These are phyloP conservation scores for Eremophila alpestris DNA, from an alignment of 2,797 vertebrate species.

Conservation along the genomic window DNA sequence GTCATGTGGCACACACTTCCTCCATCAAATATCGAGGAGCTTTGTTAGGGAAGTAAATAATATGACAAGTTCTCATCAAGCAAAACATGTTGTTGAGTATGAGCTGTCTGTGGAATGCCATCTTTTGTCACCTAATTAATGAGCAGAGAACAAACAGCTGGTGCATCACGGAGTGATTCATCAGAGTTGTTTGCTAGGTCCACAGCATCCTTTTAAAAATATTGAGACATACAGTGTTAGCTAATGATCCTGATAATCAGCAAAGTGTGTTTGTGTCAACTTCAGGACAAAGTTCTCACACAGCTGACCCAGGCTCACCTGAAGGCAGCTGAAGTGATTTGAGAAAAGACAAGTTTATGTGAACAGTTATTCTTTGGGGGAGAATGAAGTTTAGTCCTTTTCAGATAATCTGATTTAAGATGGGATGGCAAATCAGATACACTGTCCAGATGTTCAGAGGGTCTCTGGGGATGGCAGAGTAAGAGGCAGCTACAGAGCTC, in stretches of 20 bases:
- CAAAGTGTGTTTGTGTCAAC: neutral
- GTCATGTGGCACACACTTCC: rapidly evolving
- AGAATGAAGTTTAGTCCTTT: neutral
- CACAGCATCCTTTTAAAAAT: neutral
- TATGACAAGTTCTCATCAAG: neutral
- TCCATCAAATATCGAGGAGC: neutral
- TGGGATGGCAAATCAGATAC: neutral
- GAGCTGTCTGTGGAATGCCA: neutral
- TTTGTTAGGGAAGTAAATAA: neutral
- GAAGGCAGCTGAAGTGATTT: neutral
- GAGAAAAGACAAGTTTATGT: neutral
- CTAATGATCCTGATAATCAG: neutral
- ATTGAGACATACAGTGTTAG: neutral
- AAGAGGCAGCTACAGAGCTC: neutral
- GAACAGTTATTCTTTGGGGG: neutral
- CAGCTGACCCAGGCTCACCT: neutral
- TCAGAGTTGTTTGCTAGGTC: neutral
- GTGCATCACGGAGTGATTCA: neutral
- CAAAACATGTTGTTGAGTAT: rapidly evolving
- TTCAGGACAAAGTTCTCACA: neutral
- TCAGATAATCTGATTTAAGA: neutral
- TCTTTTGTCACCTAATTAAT: neutral
- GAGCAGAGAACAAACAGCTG: neutral
- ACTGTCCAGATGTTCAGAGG: neutral
- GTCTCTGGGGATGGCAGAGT: neutral